These are phyloP conservation scores for Tapirus terrestris DNA, from an alignment of 2,113 vertebrate species.

Conservation along the genomic window DNA sequence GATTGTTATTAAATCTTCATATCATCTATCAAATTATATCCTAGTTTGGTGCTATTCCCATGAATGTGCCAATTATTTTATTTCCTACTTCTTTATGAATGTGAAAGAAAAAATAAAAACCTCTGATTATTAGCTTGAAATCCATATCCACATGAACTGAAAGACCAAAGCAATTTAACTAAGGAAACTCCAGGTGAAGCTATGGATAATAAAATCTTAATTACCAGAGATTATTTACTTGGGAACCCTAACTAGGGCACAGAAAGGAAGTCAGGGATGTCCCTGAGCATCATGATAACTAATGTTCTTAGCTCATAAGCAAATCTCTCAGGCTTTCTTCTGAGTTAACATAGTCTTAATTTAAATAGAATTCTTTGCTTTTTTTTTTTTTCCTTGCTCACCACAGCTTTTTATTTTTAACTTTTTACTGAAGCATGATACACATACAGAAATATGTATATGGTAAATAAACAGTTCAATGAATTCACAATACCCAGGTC, in stretches of 20 bases:
- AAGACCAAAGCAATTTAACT: not conserved
- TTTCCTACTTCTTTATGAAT: not conserved
- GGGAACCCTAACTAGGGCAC: not conserved
- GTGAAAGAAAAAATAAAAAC: not conserved
- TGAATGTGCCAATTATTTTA: not conserved
- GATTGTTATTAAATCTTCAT: not conserved
- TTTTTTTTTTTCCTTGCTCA: not conserved
- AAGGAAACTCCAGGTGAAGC: not conserved
- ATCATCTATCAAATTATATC: not conserved
- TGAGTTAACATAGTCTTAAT: not conserved
- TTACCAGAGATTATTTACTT: not conserved
- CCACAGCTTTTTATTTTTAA: not conserved
- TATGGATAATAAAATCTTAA: not conserved
- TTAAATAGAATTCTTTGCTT: not conserved
- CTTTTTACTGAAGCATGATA: not conserved
- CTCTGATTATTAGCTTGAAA: not conserved
- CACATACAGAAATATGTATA: not conserved
- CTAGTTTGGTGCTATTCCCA: not conserved
- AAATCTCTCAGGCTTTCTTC: not conserved
- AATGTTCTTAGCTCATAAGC: not conserved
- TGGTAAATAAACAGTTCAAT: not conserved
- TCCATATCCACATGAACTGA: not conserved
- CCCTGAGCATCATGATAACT: not conserved
- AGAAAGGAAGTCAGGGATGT: not conserved
- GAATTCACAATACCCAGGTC: not conserved